Base-by-base conservation (phyloP, 2,888 invertebrate species). In the Tribolium freemani region DNA sequence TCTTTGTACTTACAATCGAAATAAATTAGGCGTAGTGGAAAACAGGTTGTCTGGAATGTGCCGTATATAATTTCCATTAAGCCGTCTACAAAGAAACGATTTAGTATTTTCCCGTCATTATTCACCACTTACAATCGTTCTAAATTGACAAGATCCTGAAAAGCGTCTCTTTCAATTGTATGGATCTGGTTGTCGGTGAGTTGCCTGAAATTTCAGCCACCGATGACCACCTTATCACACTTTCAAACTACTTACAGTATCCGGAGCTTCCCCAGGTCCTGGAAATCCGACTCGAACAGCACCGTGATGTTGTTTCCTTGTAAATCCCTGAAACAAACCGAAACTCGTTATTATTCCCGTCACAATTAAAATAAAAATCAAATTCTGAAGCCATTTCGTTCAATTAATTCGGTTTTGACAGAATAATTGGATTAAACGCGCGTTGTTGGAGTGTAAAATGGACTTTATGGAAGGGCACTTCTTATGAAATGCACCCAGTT, bases 301-400 rank as follows among this genome's bases (percentile, higher is more conserved):
- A 94, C 93, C 48, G 95, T 94, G 80, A 98, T 93, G 87, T 97
- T 97, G 89, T 98, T 98, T 75, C 95, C 96, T 88, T 97, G 97
- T 31, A 98, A 91, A 86, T 97, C 96, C 87, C 98, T 98, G 94
- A 61, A 94, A 94, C 87, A 88, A 83, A 79, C 82, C 78, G 8
- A 71, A 73, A 38, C 58, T 31, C 20, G 69, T 77, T 73, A 77
- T 67, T 73, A 79, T 78, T 77, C 78, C 51, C 44, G 60, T 69
- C 77, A 73, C 76, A 71, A 77, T 77, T 77, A 77, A 76, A 78
- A 79, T 73, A 79, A 76, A 76, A 72, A 70, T 73, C 74, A 71
- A 73, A 76, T 76, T 45, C 61, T 77, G 72, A 66, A 64, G 45
- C 75, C 73, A 78, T 80, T 80, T 73, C 70, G 76, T 76, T 75